Conservation (phyloP, 2,797 vertebrate genomes). For the Hoplostethus atlanticus region DNA sequence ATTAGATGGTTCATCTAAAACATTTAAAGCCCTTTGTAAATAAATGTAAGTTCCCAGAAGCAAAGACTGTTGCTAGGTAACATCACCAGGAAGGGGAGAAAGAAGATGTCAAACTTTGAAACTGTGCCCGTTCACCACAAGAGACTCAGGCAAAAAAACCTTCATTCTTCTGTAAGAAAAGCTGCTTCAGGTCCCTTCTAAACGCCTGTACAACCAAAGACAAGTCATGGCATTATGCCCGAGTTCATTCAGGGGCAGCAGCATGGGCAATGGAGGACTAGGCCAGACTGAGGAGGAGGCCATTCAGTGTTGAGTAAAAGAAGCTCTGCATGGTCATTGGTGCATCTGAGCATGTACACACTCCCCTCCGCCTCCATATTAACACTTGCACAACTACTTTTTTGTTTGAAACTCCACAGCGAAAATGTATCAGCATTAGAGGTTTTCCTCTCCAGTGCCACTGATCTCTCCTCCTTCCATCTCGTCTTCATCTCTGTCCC, state of each 20-base stretch:
- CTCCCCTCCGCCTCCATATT: slow-evolving; percentile 10
- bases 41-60: slow-evolving; percentile 44
- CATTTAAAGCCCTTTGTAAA: slow-evolving; percentile 5
- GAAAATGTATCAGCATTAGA: slow-evolving; percentile 55
- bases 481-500: slow-evolving; percentile 14
- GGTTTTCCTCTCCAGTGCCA: slow-evolving; percentile 45
- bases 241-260: slow-evolving; percentile 45
- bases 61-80: slow-evolving; percentile 58
- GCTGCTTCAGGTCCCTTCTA: slow-evolving; percentile 16
- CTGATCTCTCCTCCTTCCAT: slow-evolving; percentile 20
- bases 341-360: slow-evolving; percentile 34
- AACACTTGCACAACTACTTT: slow-evolving; percentile 42
- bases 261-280: slow-evolving; percentile 36
- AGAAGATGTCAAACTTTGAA: slow-evolving; percentile 36
- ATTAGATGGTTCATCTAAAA: not conserved
- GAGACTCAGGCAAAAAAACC: slow-evolving; percentile 30
- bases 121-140: slow-evolving; percentile 10
- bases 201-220: slow-evolving; percentile 32
- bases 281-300: slow-evolving; percentile 12
- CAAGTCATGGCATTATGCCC: slow-evolving; percentile 50
- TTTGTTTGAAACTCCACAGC: slow-evolving; percentile 29
- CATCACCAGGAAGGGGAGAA: slow-evolving; percentile 10
- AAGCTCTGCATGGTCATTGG: slow-evolving; percentile 42
- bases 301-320: slow-evolving; percentile 53
- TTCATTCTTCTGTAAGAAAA: slow-evolving; percentile 41